Base-by-base conservation (phyloP, 2,797 vertebrate genomes). In the Poeciliopsis presidionis region DNA sequence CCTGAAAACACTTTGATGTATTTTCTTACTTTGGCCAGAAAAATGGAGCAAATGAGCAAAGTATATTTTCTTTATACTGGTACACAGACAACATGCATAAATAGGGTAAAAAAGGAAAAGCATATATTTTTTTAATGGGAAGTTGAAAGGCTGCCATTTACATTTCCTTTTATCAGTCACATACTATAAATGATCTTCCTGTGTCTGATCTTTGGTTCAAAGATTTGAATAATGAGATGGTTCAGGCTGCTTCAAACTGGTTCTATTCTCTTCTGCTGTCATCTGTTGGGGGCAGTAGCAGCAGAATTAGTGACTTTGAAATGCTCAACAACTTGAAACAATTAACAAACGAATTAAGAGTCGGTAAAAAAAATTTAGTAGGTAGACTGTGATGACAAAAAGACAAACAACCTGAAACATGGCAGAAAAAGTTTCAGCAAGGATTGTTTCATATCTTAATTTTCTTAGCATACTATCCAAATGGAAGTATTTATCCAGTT, bases 201-300 rank as follows among this genome's bases (percentile, higher is more conserved):
- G 12, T 45, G 22, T 45, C 41, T 70, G 67, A 45, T 70, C 22
- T 70, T 70, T 70, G 67, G 67, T 70, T 70, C 67, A 45, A 70
- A 70, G 67, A 43, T 69, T 43, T 5, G 3, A 39, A 43, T 43
- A 69, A 69, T n/a, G 39, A 70, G 22, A 69, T n/a, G 39, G 20
- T 69, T 69, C 39, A 70, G 43, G 12, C 25, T 14, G 39, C 67
- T 14, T 13, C 28, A n/a, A 45, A 45, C 41, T 45, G 22, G 39
- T 70, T 70, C 2, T 14, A n/a, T 45, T 45, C 67, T 70, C 41
- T 12, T 25, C 36, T 67, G 36, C 4, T 9, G 14, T 22, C 36
- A 67, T 67, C 20, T 65, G 33, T 39, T 39, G 33, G 61, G 61
- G 7, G 59, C 18, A 65, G 33, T 0, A 65, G 20, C 39, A 25